Evolutionary conservation across 2,113 vertebrate genomes (phyloP), one percentile per base, ranked within the genome.

Genomic region (Microtus richardsoni): DNA sequence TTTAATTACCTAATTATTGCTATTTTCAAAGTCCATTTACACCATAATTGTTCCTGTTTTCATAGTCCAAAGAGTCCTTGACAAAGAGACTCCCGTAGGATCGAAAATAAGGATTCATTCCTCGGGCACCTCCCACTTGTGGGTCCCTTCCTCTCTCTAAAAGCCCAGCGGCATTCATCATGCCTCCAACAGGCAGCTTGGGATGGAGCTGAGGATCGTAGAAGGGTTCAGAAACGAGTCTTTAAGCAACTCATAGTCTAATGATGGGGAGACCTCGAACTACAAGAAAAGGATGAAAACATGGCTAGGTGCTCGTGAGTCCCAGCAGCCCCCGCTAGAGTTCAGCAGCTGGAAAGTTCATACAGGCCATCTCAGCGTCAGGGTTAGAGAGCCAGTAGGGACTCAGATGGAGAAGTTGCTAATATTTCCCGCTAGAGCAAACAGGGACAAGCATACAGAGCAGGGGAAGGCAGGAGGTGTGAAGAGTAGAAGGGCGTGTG

Each of bases 1-100:
- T 97, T 98, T 98, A 98, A 98, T 98, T 98, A 97, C 95, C 97
- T 98, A 98, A 98, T 98, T 98, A 98, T 98, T 98, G 97, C 96
- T 95, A 98, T 98, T 98, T 98, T 98, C 97, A 96, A 98, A 98
- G 98, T 98, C 98, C 98, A 98, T 96, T 98, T 98, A 98, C 93
- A 96, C 93, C 78, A 93, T 97, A 98, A 98, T 98, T 96, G 92
- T 93, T 96, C 91, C 91, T 97, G 96, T 80, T 98, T 98, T 98
- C 97, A 95, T 95, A 98, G 95, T 95, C 86, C 95, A 98, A 97
- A 88, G 93, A 97, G 96, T 96, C 96, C 95, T 95, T 93, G 88
- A 95, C 93, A 91, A 97, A 96, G 89, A 97, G 82, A 97, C 58
- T 73, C 93, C 82, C 26, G n/a, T 88, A 87, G 94, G 97, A 82